Base-by-base conservation (phyloP, 30 jellyfish, hydroid and myxozoan species). In the Mastigias papua region DNA sequence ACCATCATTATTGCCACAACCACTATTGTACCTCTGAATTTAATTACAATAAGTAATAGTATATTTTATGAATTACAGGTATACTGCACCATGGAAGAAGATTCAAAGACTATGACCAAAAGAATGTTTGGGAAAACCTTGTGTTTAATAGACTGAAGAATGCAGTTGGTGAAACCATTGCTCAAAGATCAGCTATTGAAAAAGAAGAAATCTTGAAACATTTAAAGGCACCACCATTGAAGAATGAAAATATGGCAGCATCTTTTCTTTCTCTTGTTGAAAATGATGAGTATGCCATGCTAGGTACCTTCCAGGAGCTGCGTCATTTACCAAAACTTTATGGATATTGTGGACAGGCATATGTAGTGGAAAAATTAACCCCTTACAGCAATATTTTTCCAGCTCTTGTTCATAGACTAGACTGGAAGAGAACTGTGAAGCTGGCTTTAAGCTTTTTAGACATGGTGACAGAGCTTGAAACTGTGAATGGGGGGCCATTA, bases 281-380 rank as follows among this genome's bases (percentile, higher is more conserved):
- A 32, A 92, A 96, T 31, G 97, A 89, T 64, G 99, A 96, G 80
- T 87, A 50, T 57, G 86, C 90, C 8, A 74, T 96, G 95, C 62
- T 83, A 28, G 96, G 98, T 21, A 27, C 83, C n/a, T 91, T 65
- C 86, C 97, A 88, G 22, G 86, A 83, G 28, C 51, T 82, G 58
- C 69, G 77, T 22, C 86, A 93, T 54, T 81, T 96, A 69, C 98
- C 99, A 32, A 91, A 88, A 37, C 26, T 96, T 32, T 48, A 57
- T 58, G 99, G 99, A 28, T 62, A 96, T 19, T 96, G 99, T 88
- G 99, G 99, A 28, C 78, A 69, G 22, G 46, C 93, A 46, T 96
- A 96, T 71, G 98, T 93, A 15, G 65, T 96, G 64, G 99, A 96
- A 46, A 57, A 58, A 58, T 32, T 90, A 33, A 79, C 82, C 58